Base-by-base conservation (phyloP, 2,888 invertebrate genomes). In the Listrodromus nycthemerus region DNA sequence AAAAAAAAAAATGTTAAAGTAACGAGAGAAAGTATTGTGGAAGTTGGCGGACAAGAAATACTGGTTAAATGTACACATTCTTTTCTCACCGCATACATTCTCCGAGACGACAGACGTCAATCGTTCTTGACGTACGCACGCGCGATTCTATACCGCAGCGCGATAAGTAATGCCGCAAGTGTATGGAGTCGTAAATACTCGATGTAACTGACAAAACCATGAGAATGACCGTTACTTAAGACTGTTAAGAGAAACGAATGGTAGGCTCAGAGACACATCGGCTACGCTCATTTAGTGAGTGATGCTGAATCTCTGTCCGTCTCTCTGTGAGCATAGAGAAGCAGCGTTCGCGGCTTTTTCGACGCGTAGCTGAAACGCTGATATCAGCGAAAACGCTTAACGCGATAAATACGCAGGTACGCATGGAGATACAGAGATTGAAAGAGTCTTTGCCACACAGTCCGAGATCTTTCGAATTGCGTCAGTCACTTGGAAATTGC, bases 401-500 rank as follows among this genome's bases (percentile, higher is more conserved):
- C 37, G 67, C 33, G 41, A 27, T 65, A 76, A 45, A 61, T 69
- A 52, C 61, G 70, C 19, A 19, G 24, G 37, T 33, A 58, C 66
- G 19, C 37, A 24, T 41, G 10, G 50, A 48, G 66, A n/a, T 41
- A 37, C 37, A 41, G 67, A 21, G 67, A 80, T 24, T 33, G 41
- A 24, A 63, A 71, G 65, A 63, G 69, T 41, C 50, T 66, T 70
- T 70, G 65, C 71, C 71, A 55, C 33, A 61, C 19, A 33, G 21
- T 63, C 21, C 65, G 33, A 65, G 65, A 65, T 83, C 76, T 80
- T 45, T 69, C 73, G 65, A 74, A 81, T 87, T 85, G 82, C 84
- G 77, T 85, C 80, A 86, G 77, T 70, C 58, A 71, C 66, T 79
- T 80, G 76, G 30, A 81, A 79, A 82, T 86, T 85, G 86, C 86